Percentiles rank a stretch among this genome's conserved stretches.
Conservation (phyloP, 2,888 invertebrate species). For the Amphipyra tragopoginis region DNA sequence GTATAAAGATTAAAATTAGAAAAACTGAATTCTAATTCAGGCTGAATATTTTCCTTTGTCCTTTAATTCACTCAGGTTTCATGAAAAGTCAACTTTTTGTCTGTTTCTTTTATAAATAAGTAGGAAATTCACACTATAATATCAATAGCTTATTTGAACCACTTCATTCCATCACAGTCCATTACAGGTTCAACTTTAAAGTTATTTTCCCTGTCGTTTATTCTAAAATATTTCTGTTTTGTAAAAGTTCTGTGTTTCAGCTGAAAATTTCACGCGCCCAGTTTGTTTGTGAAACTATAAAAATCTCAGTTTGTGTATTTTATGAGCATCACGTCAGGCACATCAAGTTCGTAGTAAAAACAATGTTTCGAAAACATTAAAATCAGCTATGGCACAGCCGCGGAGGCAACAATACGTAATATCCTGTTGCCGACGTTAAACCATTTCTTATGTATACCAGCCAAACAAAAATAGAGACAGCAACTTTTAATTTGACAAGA, state of each 20-base stretch:
- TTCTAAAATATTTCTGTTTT: conserved; percentile 37
- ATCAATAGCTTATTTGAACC: too few relatives aligned
- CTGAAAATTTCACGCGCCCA: conserved; percentile 20
- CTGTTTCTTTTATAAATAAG: not conserved
- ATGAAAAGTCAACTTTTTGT: too few relatives aligned
- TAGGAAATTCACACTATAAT: not conserved
- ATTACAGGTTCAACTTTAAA: conserved; percentile 6
- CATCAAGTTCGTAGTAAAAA: conserved; percentile 46
- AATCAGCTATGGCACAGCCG: conserved; percentile 29
- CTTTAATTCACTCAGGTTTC: too few relatives aligned
- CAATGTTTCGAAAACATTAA: conserved; percentile 51
- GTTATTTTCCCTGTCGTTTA: conserved; percentile 15
- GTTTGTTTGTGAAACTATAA: conserved; percentile 59
- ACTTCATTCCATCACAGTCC: conserved; percentile 5
- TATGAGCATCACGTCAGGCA: conserved; percentile 47
- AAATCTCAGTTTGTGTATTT: conserved; percentile 46
- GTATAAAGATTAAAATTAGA: too few relatives aligned
- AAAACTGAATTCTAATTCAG: not conserved
- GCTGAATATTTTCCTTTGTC: not conserved
- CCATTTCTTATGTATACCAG: conserved; percentile 49
- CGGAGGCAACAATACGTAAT: conserved; percentile 61
- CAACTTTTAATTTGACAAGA: conserved; percentile 63
- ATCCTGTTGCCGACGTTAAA: conserved; percentile 64
- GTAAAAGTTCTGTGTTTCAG: conserved; percentile 21
- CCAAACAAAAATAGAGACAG: conserved; percentile 62